phyloP scores from a whole-genome alignment of 2,888 invertebrate genomes.

The Campopleginae sp. region DNA sequence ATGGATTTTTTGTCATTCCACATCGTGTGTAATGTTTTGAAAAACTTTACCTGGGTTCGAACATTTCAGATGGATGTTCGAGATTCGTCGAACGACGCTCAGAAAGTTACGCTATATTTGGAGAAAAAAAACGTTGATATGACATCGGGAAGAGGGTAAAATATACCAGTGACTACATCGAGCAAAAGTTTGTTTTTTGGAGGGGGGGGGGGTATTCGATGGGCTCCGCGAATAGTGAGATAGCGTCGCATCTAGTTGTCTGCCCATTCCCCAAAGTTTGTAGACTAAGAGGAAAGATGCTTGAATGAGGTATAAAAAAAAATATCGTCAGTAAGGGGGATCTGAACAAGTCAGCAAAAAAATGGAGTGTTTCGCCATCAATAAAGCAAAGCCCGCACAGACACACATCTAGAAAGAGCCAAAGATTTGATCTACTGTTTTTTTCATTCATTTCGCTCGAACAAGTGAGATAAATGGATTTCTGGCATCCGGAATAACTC shows the following conservation, averaged over 20 bases:
- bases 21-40: neutral
- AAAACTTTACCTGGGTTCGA: neutral
- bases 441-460: constrained; percentile 49
- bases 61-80: neutral
- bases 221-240: constrained; percentile 16
- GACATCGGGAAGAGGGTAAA: constrained; percentile 13
- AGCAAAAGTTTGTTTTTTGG: constrained; percentile 15
- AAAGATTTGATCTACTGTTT: constrained; percentile 19
- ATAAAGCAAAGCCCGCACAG: neutral
- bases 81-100: neutral
- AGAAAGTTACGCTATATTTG: neutral
- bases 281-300: neutral
- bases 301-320: constrained; percentile 24
- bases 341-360: constrained; percentile 47
- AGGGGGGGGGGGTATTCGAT: neutral
- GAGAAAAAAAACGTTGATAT: neutral
- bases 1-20: neutral
- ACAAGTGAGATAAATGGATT: constrained; percentile 43
- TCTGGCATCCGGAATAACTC: constrained; percentile 46
- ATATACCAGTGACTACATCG: neutral
- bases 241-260: constrained; percentile 16
- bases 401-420: neutral
- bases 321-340: constrained; percentile 13
- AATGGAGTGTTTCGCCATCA: constrained; percentile 44
- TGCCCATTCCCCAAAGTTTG: constrained; percentile 21